phyloP scores from a whole-genome alignment of 2,113 vertebrate species.

The Microcebus griseorufus region DNA sequence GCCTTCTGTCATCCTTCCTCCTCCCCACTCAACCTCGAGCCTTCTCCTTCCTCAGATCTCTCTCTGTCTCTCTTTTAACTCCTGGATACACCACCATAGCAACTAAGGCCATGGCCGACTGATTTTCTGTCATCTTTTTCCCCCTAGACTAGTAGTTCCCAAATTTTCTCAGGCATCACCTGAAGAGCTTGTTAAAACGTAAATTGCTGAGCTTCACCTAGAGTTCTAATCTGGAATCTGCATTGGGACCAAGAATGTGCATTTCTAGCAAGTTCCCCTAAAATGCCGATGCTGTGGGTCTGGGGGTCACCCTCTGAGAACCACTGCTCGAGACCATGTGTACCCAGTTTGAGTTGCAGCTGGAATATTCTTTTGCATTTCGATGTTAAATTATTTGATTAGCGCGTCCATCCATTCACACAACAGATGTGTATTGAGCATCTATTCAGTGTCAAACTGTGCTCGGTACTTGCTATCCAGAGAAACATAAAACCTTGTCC shows the following conservation, averaged over 20 bases:
- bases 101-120: neutral
- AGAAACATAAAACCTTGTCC: neutral
- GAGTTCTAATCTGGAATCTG: neutral
- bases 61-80: neutral
- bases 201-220: neutral
- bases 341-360: neutral
- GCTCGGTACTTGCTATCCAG: neutral
- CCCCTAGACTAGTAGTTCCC: neutral
- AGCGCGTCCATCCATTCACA: neutral
- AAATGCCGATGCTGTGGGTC: neutral
- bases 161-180: neutral
- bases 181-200: neutral
- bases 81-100: neutral
- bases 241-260: neutral
- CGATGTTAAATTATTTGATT: neutral
- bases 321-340: neutral
- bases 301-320: neutral
- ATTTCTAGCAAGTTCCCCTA: neutral
- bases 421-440: neutral
- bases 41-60: conserved; percentile 10
- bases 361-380: neutral
- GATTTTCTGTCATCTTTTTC: too few species aligned
- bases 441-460: neutral
- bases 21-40: conserved; percentile 29
- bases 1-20: conserved; percentile 53